phyloP scores from a whole-genome alignment of 2,797 vertebrate species.

The Todus mexicanus region DNA sequence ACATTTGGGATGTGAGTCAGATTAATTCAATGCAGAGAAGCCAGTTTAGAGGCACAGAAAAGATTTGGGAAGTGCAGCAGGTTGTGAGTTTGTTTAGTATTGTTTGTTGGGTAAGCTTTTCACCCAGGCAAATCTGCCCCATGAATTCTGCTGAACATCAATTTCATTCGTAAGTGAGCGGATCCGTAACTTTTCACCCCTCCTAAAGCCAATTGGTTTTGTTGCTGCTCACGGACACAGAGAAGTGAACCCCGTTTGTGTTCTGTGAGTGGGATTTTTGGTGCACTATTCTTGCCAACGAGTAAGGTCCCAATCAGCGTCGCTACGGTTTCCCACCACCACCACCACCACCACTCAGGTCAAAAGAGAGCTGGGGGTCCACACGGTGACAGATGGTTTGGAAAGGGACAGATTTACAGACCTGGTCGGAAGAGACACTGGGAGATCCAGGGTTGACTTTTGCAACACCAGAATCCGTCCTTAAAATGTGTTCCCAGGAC shows the following conservation, averaged over 20 bases:
- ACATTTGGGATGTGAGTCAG: neutral
- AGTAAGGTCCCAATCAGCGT: neutral
- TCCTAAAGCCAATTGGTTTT: constrained; percentile 37
- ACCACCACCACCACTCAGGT: neutral
- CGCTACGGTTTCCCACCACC: neutral
- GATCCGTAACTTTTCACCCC: neutral
- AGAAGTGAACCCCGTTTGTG: constrained; percentile 61
- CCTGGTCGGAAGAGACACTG: constrained; percentile 72
- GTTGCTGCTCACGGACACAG: neutral
- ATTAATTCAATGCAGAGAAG: neutral
- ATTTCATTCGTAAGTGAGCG: neutral
- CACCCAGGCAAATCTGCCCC: neutral
- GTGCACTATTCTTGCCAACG: neutral
- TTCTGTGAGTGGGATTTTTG: constrained; percentile 67
- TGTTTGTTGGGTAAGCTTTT: neutral
- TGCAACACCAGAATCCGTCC: constrained; percentile 70
- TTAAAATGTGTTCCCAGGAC: constrained; percentile 51
- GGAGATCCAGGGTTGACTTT: constrained; percentile 71
- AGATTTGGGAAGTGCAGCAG: neutral
- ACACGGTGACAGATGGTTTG: constrained; percentile 27
- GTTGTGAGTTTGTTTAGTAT: neutral
- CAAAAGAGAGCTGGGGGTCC: constrained; percentile 35
- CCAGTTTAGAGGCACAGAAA: neutral
- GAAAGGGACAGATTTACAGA: constrained; percentile 66
- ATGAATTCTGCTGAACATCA: neutral